Evolutionary conservation across 2,113 vertebrate species (phyloP), one percentile per base, ranked within the genome.

Genomic region (Astatoreochromis straeleni): DNA sequence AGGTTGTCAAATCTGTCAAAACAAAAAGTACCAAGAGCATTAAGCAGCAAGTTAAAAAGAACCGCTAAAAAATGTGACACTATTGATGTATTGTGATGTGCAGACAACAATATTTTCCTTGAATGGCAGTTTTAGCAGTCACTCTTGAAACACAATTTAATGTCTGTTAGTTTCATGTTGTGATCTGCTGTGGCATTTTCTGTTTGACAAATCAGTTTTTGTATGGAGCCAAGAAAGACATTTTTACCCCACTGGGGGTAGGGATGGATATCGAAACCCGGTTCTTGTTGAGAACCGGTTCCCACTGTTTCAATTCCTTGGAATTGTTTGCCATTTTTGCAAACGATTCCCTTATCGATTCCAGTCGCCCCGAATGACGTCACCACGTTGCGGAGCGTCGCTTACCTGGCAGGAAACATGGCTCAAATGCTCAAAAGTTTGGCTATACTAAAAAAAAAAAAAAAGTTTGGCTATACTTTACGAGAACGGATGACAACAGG

Each of bases 221-320:
- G 4, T 8, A 21, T 2, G 33, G 35, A 81, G 78, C 42, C 21
- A 82, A 75, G 81, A 82, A 26, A 40, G 84, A 91, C 70, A 38
- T 81, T 16, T 85, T 38, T 5, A 87, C 87, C 26, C 10, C 95
- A 40, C 79, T 94, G 68, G 88, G 91, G 7, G 6, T 95, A 49
- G 47, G 0, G 16, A 49, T 49, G 47, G 47, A 16, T 49, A 49
- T 49, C 2, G 1, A 49, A 49, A 49, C 16, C 47, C 0, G 2
- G 7, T 49, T 19, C 7, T 49, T 49, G 16, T 49, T 49, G 7
- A 19, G 47, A 49, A 49, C 47, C 7, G 1, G 47, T 49, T 19
- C 47, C 7, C 47, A 49, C 16, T 49, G 47, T 49, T 49, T 49
- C 47, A 19, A 5, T 49, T 49, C 16, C 47, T 49, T 49, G 47